phyloP scores from a whole-genome alignment of 2,888 invertebrate genomes.

The Meiosimyza platycephala region DNA sequence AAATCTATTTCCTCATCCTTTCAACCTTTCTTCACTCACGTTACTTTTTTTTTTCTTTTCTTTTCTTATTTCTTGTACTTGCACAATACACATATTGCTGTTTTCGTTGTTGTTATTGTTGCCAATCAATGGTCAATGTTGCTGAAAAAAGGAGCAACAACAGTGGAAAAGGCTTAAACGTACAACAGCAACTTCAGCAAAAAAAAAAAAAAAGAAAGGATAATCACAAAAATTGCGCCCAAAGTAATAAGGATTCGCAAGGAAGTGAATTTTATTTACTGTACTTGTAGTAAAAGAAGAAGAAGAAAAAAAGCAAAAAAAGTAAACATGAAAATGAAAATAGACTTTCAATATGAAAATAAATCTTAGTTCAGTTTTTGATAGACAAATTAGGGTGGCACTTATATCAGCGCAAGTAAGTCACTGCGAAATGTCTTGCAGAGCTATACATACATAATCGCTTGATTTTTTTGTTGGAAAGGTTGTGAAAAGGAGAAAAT shows the following conservation, averaged over 20 bases:
- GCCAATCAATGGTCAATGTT: slow-evolving; percentile 9
- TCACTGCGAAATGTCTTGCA: too few species aligned
- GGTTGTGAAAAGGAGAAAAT: too few species aligned
- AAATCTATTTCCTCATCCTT: slow-evolving; percentile 1
- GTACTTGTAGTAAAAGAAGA: too few species aligned
- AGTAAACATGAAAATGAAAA: not conserved
- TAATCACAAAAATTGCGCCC: slow-evolving; percentile 22
- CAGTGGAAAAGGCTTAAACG: slow-evolving; percentile 11
- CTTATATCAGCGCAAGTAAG: too few species aligned
- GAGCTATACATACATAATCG: too few species aligned
- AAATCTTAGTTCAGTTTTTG: too few species aligned
- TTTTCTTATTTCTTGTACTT: not conserved
- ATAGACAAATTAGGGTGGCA: too few species aligned
- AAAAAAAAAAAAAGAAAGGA: not conserved
- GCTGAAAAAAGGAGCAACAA: not conserved
- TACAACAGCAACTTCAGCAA: not conserved
- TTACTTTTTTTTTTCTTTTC: not conserved
- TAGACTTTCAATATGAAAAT: too few species aligned
- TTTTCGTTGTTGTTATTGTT: slow-evolving; percentile 9
- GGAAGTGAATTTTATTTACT: slow-evolving; percentile 5
- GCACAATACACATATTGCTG: not conserved
- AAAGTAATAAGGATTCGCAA: slow-evolving; percentile 1
- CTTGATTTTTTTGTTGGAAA: too few species aligned
- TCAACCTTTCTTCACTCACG: too few species aligned
- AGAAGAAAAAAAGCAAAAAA: not conserved